These are phyloP conservation scores for Eupithecia centaureata DNA, from an alignment of 2,888 invertebrate species.

Conservation along the genomic window DNA sequence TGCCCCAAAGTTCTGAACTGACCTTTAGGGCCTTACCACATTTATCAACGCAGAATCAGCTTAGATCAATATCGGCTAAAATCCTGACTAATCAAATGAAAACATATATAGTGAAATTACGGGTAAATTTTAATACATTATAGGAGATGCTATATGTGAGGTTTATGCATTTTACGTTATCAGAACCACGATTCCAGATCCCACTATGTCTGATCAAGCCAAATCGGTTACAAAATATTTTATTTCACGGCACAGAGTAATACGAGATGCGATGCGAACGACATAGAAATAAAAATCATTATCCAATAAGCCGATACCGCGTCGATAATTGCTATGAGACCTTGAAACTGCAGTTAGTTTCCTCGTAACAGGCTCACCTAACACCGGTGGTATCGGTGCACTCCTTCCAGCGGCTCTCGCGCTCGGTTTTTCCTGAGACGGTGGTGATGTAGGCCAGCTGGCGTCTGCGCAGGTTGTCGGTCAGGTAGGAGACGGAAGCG, in stretches of 20 bases:
- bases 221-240: not conserved
- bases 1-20: not conserved
- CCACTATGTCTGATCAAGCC: not conserved
- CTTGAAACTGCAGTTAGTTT: not conserved
- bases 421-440: slow-evolving; percentile 92
- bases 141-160: not conserved
- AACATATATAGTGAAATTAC: no score
- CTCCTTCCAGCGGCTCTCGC: slow-evolving; percentile 96
- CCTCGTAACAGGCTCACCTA: slow-evolving; percentile 75
- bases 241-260: not conserved
- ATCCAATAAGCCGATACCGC: not conserved
- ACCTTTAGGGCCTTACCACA: not conserved
- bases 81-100: no score
- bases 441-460: slow-evolving; percentile 92
- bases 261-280: no score
- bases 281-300: not conserved
- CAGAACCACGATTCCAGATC: not conserved
- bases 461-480: slow-evolving; percentile 89
- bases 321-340: not conserved
- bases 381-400: slow-evolving; percentile 92
- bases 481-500: slow-evolving; percentile 91
- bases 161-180: no score
- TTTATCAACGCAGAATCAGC: not conserved
- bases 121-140: not conserved
- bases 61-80: not conserved